phyloP scores from a whole-genome alignment of 2,888 invertebrate species.

The Caenorhabditis angaria region DNA sequence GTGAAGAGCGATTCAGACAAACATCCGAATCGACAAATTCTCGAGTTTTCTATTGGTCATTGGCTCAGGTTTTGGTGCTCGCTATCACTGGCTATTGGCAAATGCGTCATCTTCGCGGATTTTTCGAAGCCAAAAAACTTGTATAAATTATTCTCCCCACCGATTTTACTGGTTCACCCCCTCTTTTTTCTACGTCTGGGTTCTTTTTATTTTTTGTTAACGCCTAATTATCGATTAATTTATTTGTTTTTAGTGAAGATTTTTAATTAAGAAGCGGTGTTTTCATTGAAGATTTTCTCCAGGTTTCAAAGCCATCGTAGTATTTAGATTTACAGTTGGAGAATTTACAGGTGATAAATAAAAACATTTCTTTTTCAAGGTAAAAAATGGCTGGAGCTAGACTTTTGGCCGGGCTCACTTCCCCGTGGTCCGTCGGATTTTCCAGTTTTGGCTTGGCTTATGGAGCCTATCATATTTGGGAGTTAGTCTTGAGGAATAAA shows the following conservation, averaged over 20 bases:
- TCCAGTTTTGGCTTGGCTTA: conserved; percentile 64
- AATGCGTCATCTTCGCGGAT: conserved; percentile 97
- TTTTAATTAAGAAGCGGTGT: neutral
- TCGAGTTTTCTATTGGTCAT: conserved; percentile 88
- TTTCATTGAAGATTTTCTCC: neutral
- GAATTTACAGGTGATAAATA: too few species aligned
- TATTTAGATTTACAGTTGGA: too few species aligned
- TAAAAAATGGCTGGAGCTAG: conserved; percentile 58
- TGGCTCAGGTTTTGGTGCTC: conserved; percentile 81
- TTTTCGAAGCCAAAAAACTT: conserved; percentile 99
- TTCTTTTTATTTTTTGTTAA: neutral
- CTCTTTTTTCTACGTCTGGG: neutral
- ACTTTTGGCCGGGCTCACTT: conserved; percentile 58
- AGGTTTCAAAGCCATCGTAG: too few species aligned
- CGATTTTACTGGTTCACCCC: neutral
- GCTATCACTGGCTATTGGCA: conserved; percentile 96
- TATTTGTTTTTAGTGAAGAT: neutral
- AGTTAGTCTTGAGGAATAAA: conserved; percentile 48
- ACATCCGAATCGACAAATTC: conserved; percentile 97
- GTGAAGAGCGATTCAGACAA: conserved; percentile 94
- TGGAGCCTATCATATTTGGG: conserved; percentile 66
- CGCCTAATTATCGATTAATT: neutral
- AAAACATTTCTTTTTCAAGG: too few species aligned
- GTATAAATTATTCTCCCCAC: conserved; percentile 75
- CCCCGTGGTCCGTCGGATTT: conserved; percentile 66